phyloP scores from a whole-genome alignment of 2,797 vertebrate species.

The Labroides dimidiatus region DNA sequence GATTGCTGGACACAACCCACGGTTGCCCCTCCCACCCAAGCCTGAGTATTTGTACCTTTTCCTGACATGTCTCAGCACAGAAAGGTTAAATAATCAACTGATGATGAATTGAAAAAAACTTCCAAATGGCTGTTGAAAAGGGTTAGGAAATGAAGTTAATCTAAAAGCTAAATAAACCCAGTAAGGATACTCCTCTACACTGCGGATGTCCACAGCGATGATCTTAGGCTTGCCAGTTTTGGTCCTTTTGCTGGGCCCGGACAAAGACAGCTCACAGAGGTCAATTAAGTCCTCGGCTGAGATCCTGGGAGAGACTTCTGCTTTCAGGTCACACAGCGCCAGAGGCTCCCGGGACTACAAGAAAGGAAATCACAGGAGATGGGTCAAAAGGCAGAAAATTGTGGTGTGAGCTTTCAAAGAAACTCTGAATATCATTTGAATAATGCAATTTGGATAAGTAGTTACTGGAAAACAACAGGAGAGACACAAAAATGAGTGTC shows the following conservation, averaged over 20 bases:
- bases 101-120: neutral
- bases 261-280: conserved; percentile 88
- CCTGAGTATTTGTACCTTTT: neutral
- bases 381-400: conserved; percentile 22
- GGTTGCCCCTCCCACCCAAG: conserved; percentile 8
- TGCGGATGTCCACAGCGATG: conserved; percentile 94
- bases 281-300: conserved; percentile 97
- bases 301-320: conserved; percentile 94
- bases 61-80: neutral
- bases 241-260: conserved; percentile 86
- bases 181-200: conserved; percentile 96
- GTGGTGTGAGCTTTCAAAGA: neutral
- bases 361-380: conserved; percentile 36
- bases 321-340: conserved; percentile 92
- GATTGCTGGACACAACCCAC: conserved; percentile 13
- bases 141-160: neutral
- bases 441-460: conserved; percentile 2
- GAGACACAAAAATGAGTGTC: conserved; percentile 9
- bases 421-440: conserved; percentile 26
- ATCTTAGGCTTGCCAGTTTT: conserved; percentile 94
- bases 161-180: neutral
- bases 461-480: conserved; percentile 5
- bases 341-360: conserved; percentile 93
- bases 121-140: neutral
- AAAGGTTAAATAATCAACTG: too few relatives aligned